Base-by-base conservation (phyloP, 2,113 vertebrate genomes). In the Diadophis punctatus region DNA sequence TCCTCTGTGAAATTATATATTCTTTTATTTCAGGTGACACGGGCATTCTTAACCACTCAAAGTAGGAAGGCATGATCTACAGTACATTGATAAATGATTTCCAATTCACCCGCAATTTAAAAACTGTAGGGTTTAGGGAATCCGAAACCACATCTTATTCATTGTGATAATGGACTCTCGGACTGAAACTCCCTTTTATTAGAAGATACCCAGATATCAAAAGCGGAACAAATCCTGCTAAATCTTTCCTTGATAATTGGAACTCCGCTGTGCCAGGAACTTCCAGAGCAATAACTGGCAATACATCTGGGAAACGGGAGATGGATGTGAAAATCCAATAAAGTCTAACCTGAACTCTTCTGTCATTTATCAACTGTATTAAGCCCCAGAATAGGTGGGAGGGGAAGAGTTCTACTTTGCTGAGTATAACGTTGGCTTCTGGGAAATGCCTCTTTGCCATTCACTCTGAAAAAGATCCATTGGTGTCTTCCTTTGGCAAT, bases 301-400 rank as follows among this genome's bases (percentile, higher is more conserved):
- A 68, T 48, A 11, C 20, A 60, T 86, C 84, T 56, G 18, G 30
- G 53, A 56, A 86, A 91, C 27, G 18, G 46, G 90, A 34, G 20
- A 30, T 51, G 56, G 25, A 87, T 63, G 46, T 49, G 14, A n/a
- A 63, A 91, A 91, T 87, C n/a, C 46, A 52, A 87, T 91, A 68
- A 87, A 48, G 22, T 12, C 85, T 53, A 46, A 7, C 2, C 91
- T 39, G 56, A 91, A 87, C 48, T 18, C 49, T 52, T 23, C 6
- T 49, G 20, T 91, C 56, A 91, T 87, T 91, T 91, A 87, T 91
- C 85, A 91, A 52, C 11, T 34, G 12, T 87, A 87, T 91, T 63
- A 63, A 87, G 85, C 56, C 53, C 85, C 85, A 27, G 56, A 63
- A 86, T 52, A 49, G 46, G 22, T 51, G 30, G n/a, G 90, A 58